Evolutionary conservation across 2,888 invertebrate species (phyloP).

Genomic region (Scaptomyza parva): DNA sequence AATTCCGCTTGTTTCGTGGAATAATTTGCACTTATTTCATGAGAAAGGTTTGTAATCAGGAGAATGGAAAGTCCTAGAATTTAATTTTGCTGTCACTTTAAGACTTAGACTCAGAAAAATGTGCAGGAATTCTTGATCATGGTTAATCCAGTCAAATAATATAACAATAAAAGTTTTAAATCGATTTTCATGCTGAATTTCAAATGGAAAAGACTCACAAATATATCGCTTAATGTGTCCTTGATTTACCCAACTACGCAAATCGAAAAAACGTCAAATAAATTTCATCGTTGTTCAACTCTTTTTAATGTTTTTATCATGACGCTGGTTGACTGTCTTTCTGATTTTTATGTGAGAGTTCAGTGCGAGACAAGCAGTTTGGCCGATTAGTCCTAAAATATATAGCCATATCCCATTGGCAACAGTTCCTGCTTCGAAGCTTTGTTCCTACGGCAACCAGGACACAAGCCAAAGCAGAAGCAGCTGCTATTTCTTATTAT

Average conservation of each 20-base stretch:
- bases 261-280: background rate
- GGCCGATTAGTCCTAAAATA: constrained; percentile 57
- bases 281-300: constrained; percentile 2
- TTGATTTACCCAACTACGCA: background rate
- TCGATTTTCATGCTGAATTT: no score
- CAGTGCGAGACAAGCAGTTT: constrained; percentile 8
- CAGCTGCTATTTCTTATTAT: constrained; percentile 54
- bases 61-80: no score
- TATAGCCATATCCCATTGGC: constrained; percentile 33
- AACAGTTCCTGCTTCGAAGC: constrained; percentile 22
- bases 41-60: background rate
- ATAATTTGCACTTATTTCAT: no score
- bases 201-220: no score
- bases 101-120: no score
- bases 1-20: constrained; percentile 18
- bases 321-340: background rate
- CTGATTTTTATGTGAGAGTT: constrained; percentile 57
- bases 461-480: constrained; percentile 11
- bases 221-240: no score
- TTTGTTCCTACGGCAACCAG: constrained; percentile 14
- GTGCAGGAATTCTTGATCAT: no score
- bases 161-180: no score
- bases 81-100: no score
- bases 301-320: constrained; percentile 30
- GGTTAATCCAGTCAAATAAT: no score